Conservation (phyloP, 2,113 vertebrate genomes). For the Myotis lucifugus region DNA sequence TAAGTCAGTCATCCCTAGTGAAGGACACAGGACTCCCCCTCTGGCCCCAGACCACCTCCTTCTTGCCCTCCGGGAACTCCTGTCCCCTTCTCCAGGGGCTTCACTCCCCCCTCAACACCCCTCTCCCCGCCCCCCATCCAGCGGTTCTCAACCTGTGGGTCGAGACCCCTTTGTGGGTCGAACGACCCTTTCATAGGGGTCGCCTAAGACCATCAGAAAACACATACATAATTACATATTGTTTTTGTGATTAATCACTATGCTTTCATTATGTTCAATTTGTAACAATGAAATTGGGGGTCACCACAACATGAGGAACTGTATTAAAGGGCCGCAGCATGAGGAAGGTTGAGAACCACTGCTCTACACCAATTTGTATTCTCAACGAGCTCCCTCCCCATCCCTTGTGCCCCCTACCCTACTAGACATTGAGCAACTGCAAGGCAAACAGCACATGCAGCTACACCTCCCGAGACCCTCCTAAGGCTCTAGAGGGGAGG, state of each 20-base stretch:
- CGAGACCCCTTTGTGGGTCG: too few species aligned
- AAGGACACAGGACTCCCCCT: not conserved
- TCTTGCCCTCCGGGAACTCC: conserved; percentile 18
- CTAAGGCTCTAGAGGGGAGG: not conserved
- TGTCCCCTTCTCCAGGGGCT: not conserved
- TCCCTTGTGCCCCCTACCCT: not conserved
- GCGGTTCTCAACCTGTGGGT: too few species aligned
- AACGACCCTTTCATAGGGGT: too few species aligned
- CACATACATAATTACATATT: too few species aligned
- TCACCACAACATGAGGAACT: too few species aligned
- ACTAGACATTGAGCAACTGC: not conserved
- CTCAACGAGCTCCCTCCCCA: not conserved
- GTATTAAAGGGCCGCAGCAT: too few species aligned
- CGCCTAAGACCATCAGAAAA: too few species aligned
- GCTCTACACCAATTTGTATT: not conserved
- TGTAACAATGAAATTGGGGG: too few species aligned
- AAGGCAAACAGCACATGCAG: not conserved
- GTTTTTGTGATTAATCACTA: too few species aligned
- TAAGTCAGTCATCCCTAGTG: not conserved
- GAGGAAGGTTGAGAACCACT: too few species aligned
- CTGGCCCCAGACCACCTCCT: conserved; percentile 9
- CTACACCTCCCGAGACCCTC: not conserved
- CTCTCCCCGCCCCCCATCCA: not conserved
- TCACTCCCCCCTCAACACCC: not conserved
- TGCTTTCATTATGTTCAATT: too few species aligned